A percentile compares a stretch with the other conserved stretches of the same genome.
phyloP scores from a whole-genome alignment of 2,888 invertebrate genomes.

The Asteroscopus sphinx region DNA sequence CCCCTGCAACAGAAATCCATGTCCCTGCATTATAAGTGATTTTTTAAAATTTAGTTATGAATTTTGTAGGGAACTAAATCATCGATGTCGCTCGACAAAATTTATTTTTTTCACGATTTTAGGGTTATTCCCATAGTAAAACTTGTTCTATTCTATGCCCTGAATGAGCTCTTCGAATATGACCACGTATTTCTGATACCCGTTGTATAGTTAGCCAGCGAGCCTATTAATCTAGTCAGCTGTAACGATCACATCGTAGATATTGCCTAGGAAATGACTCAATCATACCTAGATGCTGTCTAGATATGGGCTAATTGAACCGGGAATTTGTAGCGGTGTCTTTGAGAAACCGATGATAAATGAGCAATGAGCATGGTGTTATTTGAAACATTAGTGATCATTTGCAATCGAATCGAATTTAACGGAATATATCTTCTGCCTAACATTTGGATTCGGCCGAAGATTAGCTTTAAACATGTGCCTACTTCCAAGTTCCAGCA shows the following conservation, averaged over 20 bases:
- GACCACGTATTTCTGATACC: too few relatives aligned
- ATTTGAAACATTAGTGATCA: constrained; percentile 19
- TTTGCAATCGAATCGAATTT: constrained; percentile 9
- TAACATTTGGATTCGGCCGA: too few relatives aligned
- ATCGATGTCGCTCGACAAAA: too few relatives aligned
- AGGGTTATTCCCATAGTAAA: too few relatives aligned
- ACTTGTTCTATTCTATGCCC: background rate
- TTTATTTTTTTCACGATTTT: too few relatives aligned
- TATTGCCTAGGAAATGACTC: constrained; percentile 34
- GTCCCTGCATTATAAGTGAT: too few relatives aligned
- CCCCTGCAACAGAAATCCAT: too few relatives aligned
- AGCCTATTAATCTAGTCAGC: constrained; percentile 14
- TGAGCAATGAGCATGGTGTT: constrained; percentile 26
- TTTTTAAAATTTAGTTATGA: too few relatives aligned
- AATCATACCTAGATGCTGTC: constrained; percentile 23
- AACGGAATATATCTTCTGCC: background rate
- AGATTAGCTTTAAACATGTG: too few relatives aligned
- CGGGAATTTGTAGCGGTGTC: constrained; percentile 18
- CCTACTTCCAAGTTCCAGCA: too few relatives aligned
- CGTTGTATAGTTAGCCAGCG: background rate
- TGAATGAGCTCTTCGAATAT: background rate
- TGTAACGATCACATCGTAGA: constrained; percentile 31
- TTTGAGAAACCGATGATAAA: constrained; percentile 24
- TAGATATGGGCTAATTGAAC: constrained; percentile 41
- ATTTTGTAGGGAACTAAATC: too few relatives aligned